Base-by-base conservation (phyloP, 92 coral and sea anemone species). In the Meandrina meandrites region DNA sequence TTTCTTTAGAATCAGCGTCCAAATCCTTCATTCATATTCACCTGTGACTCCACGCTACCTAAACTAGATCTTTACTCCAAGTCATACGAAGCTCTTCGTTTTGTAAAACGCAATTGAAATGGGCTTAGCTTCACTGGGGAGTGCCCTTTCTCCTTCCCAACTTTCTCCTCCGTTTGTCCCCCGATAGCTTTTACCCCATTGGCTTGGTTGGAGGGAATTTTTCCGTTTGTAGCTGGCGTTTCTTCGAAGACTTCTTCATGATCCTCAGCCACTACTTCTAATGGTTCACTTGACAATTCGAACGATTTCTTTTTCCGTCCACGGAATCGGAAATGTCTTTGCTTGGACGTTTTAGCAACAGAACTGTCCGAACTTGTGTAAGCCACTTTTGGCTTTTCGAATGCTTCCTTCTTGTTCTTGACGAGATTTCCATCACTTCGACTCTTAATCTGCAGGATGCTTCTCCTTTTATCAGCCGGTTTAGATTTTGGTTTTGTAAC, bases 381-480 rank as follows among this genome's bases (percentile, higher is more conserved):
- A 73, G 80, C 27, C 81, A 37, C 84, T 34, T 86, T 57, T 4
- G 80, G 50, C 32, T 51, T 56, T 35, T 89, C 91, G 45, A 76
- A 89, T 15, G 76, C 76, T 37, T 78, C 67, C 32, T 83, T 84
- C 73, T 83, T 84, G 67, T 48, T 78, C 40, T 58, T 81, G 13
- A 89, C 91, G 24, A 89, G 91, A 48, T 84, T 89, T 8, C 86
- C 91, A 21, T 54, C 91, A 70, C 68, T 89, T 27, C 84, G 89
- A 32, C 67, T 89, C 81, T 79, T 60, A 78, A 89, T 84, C 75
- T 79, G 82, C 30, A 83, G 57, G 64, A 89, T 89, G 69, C 91
- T 89, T 57, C 88, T 62, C 31, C 91, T 76, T 28, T 84, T 69
- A 35, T 77, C 56, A 53, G 84, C 89, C 4, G 89, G 84, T 78